Evolutionary conservation across 2,797 vertebrate genomes (phyloP).

Genomic region (Chaunax sp.): DNA sequence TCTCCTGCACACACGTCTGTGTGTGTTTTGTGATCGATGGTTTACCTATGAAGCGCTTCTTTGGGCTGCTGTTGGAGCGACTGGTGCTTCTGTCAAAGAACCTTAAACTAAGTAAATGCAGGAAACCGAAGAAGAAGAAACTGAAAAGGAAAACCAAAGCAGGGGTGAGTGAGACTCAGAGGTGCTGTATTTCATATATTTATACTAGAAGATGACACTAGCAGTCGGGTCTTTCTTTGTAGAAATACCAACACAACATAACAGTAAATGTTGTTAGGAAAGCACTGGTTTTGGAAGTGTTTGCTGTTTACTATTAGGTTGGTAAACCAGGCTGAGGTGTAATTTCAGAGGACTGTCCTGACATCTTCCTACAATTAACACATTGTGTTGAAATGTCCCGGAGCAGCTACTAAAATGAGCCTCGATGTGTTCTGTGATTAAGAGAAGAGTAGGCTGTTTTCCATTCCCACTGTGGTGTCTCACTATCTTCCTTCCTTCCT

Average conservation of each 20-base stretch:
- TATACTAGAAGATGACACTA: too few relatives aligned
- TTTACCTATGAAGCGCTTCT: constrained; percentile 60
- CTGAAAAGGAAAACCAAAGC: constrained; percentile 24
- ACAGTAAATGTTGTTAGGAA: too few relatives aligned
- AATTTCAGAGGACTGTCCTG: background rate
- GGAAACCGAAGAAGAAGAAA: constrained; percentile 46
- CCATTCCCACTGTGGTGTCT: constrained; percentile 4
- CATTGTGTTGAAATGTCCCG: background rate
- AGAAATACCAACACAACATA: too few relatives aligned
- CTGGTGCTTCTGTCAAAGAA: constrained; percentile 54
- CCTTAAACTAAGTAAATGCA: constrained; percentile 49
- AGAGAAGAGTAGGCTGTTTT: too few relatives aligned
- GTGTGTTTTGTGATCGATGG: constrained; percentile 20
- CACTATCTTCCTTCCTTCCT: constrained; percentile 28
- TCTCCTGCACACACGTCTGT: background rate
- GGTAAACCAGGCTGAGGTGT: background rate
- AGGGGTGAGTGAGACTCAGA: constrained; percentile 47
- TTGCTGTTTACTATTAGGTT: background rate
- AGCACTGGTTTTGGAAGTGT: too few relatives aligned
- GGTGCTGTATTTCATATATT: rapidly evolving
- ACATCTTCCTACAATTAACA: background rate
- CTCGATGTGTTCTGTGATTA: constrained; percentile 11
- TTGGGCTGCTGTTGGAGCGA: constrained; percentile 50
- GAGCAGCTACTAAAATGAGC: background rate
- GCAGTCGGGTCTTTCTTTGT: too few relatives aligned